Base-by-base conservation (phyloP, 2,888 invertebrate species). In the Parnassius apollo region DNA sequence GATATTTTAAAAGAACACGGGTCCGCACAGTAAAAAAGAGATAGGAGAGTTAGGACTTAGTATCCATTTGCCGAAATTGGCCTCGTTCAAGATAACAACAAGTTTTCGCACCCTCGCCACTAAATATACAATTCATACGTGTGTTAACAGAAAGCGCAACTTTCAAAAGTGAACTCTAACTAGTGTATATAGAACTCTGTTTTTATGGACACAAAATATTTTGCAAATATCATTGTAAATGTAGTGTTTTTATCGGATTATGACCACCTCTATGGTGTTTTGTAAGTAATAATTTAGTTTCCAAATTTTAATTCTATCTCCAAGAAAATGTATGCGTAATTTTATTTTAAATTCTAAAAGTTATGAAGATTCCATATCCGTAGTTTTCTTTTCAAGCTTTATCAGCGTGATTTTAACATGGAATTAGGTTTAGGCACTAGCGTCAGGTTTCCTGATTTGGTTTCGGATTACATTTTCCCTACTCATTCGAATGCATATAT, bases 61-160 rank as follows among this genome's bases (percentile, higher is more conserved):
- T 91, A 90, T 90, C 91, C 91, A 91, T 92, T 92, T 91, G 88
- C 84, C 78, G 88, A 91, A 91, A 92, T 92, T 92, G 92, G 91
- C 81, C 87, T 87, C 86, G 84, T 88, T 86, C 80, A 77, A 90
- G 91, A 92, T 92, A 92, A 90, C 90, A 90, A 89, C 90, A 91
- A 91, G 86, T 90, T 90, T 87, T 91, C 91, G 86, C 91, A 89
- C 91, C 90, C 91, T 91, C 89, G 80, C 81, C 76, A 82, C 86
- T 84, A 90, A 91, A 90, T 89, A 90, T 85, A 90, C 87, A 88
- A 88, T 90, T 90, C 90, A 91, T 90, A 86, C 81, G 85, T 85
- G 88, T 84, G 83, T 84, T 86, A 88, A 86, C 80, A 77, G 75
- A n/a, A 42, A 50, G 9, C 12, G 46, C 42, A 61, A 53, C 44